Evolutionary conservation across 2,113 vertebrate species (phyloP), one percentile per base, ranked within the genome.

Genomic region (Callospermophilus lateralis): DNA sequence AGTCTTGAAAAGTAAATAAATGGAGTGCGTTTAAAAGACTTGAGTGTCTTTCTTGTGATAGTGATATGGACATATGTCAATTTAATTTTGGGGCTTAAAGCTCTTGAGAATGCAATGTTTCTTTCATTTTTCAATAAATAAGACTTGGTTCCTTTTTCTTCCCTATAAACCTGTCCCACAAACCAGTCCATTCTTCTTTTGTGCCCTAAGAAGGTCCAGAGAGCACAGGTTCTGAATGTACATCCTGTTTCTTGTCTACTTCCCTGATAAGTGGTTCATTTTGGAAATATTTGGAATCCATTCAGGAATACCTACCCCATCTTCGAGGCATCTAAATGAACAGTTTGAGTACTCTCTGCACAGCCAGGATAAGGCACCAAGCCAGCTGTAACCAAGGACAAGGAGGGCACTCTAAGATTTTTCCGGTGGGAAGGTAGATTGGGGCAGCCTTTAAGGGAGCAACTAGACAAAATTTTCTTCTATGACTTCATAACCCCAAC

Each of bases 101-200:
- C 45, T 94, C 70, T 34, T 55, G 19, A 80, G 70, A 65, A 80
- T 86, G 85, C 70, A 67, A 5, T 26, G 37, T 45, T 81, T 72
- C 32, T 93, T 87, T 90, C 7, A 84, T 86, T 94, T 94, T 61
- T 61, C 39, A 87, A 30, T 53, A 58, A 76, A 73, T 86, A 89
- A 37, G 65, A 76, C 11, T 72, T 32, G 3, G 61, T 92, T 74
- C 22, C 39, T 95, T 70, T 94, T 78, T 90, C 73, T n/a, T 93
- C 63, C 55, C 11, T 6, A 22, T 77, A 55, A 91, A 15, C 19
- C 4, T 24, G 4, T 11, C 34, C 39, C 22, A 39, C 39, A 91
- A 67, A 76, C 39, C 53, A 80, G 8, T 34, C 37, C 45, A 51
- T 67, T 88, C 45, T 83, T 87, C 72, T 72, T 7, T 4, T 73